Percentiles rank a stretch among this genome's conserved stretches.
phyloP scores from a whole-genome alignment of 2,888 invertebrate species.

The Teinopalpus imperialis region DNA sequence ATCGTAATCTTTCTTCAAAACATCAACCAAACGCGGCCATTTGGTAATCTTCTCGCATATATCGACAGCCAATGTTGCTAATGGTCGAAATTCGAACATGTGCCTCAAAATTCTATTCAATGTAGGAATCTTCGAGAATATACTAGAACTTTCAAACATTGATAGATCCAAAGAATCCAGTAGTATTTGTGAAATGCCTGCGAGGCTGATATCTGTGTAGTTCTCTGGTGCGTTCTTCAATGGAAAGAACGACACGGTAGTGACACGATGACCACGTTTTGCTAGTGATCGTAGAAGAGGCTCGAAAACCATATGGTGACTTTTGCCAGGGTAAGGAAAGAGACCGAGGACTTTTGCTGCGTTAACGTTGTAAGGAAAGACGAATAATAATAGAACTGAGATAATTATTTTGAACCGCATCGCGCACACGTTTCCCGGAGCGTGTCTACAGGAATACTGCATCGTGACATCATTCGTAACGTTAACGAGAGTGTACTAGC shows the following conservation, averaged over 20 bases:
- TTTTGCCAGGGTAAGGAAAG: slow-evolving; percentile 82
- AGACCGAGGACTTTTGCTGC: slow-evolving; percentile 79
- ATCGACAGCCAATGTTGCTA: slow-evolving; percentile 52
- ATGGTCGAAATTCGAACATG: slow-evolving; percentile 46
- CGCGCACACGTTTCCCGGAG: slow-evolving; percentile 33
- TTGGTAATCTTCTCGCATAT: slow-evolving; percentile 47
- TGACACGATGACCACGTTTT: slow-evolving; percentile 81
- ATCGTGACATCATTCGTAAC: not conserved
- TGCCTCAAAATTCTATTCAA: slow-evolving; percentile 37
- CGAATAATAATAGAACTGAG: slow-evolving; percentile 37
- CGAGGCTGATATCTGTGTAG: slow-evolving; percentile 65
- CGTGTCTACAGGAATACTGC: slow-evolving; percentile 34
- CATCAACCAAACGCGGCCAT: slow-evolving; percentile 34
- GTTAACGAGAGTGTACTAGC: no score
- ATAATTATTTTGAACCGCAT: slow-evolving; percentile 47
- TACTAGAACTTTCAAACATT: slow-evolving; percentile 44
- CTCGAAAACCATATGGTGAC: slow-evolving; percentile 84
- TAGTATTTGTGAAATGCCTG: slow-evolving; percentile 55
- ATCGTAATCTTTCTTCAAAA: slow-evolving; percentile 63
- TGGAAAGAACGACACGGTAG: slow-evolving; percentile 83
- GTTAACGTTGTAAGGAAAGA: slow-evolving; percentile 44
- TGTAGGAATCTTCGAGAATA: slow-evolving; percentile 39
- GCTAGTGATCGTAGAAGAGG: slow-evolving; percentile 78
- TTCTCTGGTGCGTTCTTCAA: slow-evolving; percentile 64
- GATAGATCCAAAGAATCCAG: slow-evolving; percentile 58